These are phyloP conservation scores for Philotrypesis tridentata DNA, from an alignment of 1,140 invertebrate species.

Conservation along the genomic window DNA sequence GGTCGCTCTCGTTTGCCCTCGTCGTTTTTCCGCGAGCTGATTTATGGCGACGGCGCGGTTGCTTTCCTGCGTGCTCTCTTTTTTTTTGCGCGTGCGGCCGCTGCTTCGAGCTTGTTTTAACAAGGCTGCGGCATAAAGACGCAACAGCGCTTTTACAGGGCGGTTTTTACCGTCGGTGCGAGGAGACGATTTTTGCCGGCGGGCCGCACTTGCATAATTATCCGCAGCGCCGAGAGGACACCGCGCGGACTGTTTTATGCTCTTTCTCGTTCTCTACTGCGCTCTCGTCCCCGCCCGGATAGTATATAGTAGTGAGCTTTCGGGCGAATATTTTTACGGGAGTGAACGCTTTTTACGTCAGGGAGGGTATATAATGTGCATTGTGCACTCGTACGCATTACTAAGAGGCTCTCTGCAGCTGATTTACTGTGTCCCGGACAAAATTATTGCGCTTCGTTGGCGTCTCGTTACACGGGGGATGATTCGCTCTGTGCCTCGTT, in stretches of 20 bases:
- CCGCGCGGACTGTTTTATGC: neutral
- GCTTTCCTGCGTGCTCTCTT: neutral
- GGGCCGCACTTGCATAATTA: slow-evolving; percentile 17
- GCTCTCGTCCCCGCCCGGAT: no score
- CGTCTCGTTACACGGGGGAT: neutral
- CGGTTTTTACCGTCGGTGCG: slow-evolving; percentile 14
- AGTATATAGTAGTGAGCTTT: no score
- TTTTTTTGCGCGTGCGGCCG: neutral
- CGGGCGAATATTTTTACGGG: neutral
- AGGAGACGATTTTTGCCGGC: neutral
- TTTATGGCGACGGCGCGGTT: neutral
- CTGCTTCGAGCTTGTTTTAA: neutral
- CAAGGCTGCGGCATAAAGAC: neutral
- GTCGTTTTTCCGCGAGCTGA: slow-evolving; percentile 23
- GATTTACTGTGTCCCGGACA: slow-evolving; percentile 19
- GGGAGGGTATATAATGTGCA: neutral
- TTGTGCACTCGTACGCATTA: neutral
- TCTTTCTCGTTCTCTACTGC: neutral
- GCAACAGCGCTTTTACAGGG: slow-evolving; percentile 20
- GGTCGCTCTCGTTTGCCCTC: neutral
- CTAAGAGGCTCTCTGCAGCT: neutral
- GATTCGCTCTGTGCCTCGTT: neutral
- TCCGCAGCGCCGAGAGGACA: no score
- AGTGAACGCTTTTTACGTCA: neutral
- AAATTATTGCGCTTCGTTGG: slow-evolving; percentile 17